Evolutionary conservation across 1,140 invertebrate genomes (phyloP), one percentile per base, ranked within the genome.

Genomic region (Drosophila mojavensis): DNA sequence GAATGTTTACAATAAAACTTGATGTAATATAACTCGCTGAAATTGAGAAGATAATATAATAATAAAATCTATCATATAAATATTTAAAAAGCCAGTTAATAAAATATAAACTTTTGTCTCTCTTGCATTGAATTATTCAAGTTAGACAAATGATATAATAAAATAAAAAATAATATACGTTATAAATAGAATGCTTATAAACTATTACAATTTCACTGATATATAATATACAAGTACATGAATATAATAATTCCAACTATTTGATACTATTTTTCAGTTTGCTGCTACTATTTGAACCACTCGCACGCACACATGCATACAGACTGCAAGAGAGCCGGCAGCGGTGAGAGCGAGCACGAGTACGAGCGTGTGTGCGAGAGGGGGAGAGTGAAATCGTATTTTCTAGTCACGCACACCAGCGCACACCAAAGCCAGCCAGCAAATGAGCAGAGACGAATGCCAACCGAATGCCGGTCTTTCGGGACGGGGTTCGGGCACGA

Each of bases 371-470:
- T 28, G 45, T 15, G 28, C 50, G 48, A 61, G 65, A 63, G 61
- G 11, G 59, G 10, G 17, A 33, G 41, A 56, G 64, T 17, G 41
- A 26, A 45, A 45, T 45, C 43, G 41, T 15, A 36, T 13, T 51
- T 24, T 24, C 43, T 48, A 24, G 51, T 24, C 11, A 68, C 77
- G 36, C 63, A 78, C 43, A 59, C 75, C 58, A 36, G 63, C 26
- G 53, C 68, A 64, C n/a, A 9, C 5, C 6, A 59, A 54, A 36
- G 50, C 50, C 71, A 64, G 55, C 36, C 65, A 60, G 68, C 66
- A 70, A 64, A 68, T 67, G 74, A 77, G 63, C 66, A 54, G 66
- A 51, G 71, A 61, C 59, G 50, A 79, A 74, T 45, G 24, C 63
- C 63, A 68, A 59, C 63, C 15, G 43, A 39, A 68, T 45, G 72